phyloP scores from a whole-genome alignment of 2,888 invertebrate genomes.

The Steinernema hermaphroditum region DNA sequence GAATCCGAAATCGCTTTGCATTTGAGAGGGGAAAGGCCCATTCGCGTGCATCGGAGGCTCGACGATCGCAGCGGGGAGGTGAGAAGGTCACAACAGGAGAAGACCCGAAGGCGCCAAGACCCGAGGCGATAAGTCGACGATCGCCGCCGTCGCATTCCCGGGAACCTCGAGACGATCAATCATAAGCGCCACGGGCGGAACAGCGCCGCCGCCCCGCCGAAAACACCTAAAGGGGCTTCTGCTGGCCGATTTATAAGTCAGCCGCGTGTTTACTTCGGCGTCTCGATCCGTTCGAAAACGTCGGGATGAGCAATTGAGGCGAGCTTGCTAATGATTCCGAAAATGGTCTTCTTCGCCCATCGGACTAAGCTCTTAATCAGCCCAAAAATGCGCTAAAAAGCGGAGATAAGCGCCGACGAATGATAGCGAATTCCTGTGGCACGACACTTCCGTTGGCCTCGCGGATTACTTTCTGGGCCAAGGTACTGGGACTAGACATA shows the following conservation, averaged over 20 bases:
- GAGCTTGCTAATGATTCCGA: background rate
- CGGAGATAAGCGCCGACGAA: background rate
- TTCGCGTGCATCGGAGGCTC: conserved; percentile 20
- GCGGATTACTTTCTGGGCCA: too few species aligned
- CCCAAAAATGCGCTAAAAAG: background rate
- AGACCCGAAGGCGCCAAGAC: conserved; percentile 18
- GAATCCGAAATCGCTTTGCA: background rate
- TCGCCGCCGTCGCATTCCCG: conserved; percentile 3
- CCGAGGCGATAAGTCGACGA: conserved; percentile 16
- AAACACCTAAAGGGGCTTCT: conserved; percentile 17
- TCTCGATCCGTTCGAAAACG: background rate
- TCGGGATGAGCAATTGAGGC: background rate
- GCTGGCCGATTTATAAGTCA: background rate
- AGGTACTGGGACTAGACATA: too few species aligned
- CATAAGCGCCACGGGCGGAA: background rate
- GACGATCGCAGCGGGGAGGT: too few species aligned
- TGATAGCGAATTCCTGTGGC: too few species aligned
- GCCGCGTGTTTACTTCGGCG: background rate
- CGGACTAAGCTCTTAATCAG: background rate
- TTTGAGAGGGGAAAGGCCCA: background rate
- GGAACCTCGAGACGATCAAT: conserved; percentile 1
- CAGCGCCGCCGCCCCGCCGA: background rate
- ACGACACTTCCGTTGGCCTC: too few species aligned
- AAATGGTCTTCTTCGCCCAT: background rate
- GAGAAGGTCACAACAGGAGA: conserved; percentile 4